Base-by-base conservation (phyloP, 2,888 invertebrate genomes). In the Ephialtes manifestator region DNA sequence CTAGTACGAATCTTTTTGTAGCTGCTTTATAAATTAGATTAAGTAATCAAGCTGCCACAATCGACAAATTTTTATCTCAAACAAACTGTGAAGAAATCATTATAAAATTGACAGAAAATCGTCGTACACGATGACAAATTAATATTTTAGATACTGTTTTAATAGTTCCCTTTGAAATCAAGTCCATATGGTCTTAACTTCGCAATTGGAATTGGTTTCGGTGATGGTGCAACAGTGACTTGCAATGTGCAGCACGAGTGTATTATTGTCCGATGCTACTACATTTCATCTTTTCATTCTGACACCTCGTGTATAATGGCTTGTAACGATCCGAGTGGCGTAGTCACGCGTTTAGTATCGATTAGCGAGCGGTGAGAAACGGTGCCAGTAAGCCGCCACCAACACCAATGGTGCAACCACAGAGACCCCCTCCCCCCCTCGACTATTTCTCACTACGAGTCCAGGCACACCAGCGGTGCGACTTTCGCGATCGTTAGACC, bases 271-370 rank as follows among this genome's bases (percentile, higher is more conserved):
- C 39, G 39, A 60, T 31, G 5, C 13, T 48, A 46, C 46, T 10
- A n/a, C 20, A 24, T 53, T 53, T 35, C 65, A 53, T 76, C 51
- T 51, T 51, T 20, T 51, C 24, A n/a, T 76, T 76, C 53, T 39
- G 76, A 76, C 76, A 76, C 53, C 51, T 76, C 53, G 76, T n/a
- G 76, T 39, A 65, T 76, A 76, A 76, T 76, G 39, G 65, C 53
- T 48, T 68, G 67, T 74, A 81, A 84, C 81, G 81, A 84, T 78
- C 55, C 71, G 48, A 58, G 67, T 58, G 81, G 51, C 55, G 78
- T 77, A 78, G 83, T 84, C 78, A 84, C 78, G 78, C 70, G 60
- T 86, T 78, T 85, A 85, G 82, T 87, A 87, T 87, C 87, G 87
- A 87, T 87, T 87, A 87, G 84, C 77, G 78, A 75, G 78, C 48